phyloP scores from a whole-genome alignment of 1,140 invertebrate genomes.

The Drosophila micromelanica region DNA sequence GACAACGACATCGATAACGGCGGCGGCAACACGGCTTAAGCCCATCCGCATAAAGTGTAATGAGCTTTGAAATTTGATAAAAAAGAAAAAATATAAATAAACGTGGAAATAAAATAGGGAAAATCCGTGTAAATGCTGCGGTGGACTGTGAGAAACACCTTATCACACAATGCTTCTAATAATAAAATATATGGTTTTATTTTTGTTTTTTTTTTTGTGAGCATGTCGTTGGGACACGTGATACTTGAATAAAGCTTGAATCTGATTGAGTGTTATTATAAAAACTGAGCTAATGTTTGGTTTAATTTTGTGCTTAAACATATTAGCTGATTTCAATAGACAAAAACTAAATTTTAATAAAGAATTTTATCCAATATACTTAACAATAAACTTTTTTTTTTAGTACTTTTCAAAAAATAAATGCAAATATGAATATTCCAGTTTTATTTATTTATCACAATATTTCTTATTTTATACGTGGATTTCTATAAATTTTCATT shows the following conservation, averaged over 20 bases:
- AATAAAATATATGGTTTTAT: constrained; percentile 19
- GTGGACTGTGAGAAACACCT: background rate
- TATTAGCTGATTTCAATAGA: background rate
- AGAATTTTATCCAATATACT: no score
- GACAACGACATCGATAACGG: constrained; percentile 39
- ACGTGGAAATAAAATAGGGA: constrained; percentile 15
- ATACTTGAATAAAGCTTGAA: background rate
- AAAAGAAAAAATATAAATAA: constrained; percentile 13
- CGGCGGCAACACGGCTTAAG: constrained; percentile 50
- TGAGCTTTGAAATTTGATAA: constrained; percentile 82
- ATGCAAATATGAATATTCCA: background rate
- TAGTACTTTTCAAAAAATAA: no score
- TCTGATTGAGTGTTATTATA: background rate
- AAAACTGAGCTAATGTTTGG: background rate
- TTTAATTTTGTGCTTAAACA: background rate
- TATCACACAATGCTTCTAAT: constrained; percentile 11
- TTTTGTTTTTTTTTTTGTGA: background rate
- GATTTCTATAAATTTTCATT: no score
- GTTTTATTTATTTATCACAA: no score
- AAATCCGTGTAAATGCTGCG: constrained; percentile 17
- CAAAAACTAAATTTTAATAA: no score
- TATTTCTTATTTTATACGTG: no score
- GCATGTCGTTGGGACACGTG: background rate
- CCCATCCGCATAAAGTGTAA: constrained; percentile 65
- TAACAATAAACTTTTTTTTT: no score